A percentile compares a stretch with the other conserved stretches of the same genome.
Conservation (phyloP, 2,797 vertebrate species). For the Rhynchonycteris naso region DNA sequence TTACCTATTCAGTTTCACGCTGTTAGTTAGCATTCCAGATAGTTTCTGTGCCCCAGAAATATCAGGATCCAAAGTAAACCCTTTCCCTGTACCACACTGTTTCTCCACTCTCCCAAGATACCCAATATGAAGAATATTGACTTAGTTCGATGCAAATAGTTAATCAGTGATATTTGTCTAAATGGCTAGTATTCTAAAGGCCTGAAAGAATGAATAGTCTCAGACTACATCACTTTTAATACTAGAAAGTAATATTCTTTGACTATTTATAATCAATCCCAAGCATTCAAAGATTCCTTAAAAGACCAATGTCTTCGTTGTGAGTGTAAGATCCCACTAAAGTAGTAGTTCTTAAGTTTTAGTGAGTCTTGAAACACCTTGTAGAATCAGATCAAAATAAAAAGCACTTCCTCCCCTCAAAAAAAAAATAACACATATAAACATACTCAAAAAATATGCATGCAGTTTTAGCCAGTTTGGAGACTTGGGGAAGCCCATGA, state of each 20-base stretch:
- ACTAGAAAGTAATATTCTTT: background rate
- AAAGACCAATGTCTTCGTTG: background rate
- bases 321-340: background rate
- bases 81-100: background rate
- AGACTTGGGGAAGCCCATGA: background rate
- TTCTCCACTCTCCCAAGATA: background rate
- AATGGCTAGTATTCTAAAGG: background rate
- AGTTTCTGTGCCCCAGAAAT: background rate
- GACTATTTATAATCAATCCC: background rate
- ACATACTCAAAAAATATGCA: background rate
- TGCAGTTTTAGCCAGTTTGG: background rate
- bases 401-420: background rate
- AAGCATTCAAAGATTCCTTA: background rate
- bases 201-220: background rate
- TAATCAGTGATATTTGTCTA: background rate
- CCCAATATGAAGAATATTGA: background rate
- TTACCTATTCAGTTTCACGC: background rate
- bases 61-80: background rate
- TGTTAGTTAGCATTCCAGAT: background rate
- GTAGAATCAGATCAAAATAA: slow-evolving; percentile 19
- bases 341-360: background rate
- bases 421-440: background rate
- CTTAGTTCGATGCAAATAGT: background rate
- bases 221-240: background rate
- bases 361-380: background rate